Evolutionary conservation across 2,888 invertebrate genomes (phyloP), one percentile per base, ranked within the genome.

Genomic region (Noctua pronuba): DNA sequence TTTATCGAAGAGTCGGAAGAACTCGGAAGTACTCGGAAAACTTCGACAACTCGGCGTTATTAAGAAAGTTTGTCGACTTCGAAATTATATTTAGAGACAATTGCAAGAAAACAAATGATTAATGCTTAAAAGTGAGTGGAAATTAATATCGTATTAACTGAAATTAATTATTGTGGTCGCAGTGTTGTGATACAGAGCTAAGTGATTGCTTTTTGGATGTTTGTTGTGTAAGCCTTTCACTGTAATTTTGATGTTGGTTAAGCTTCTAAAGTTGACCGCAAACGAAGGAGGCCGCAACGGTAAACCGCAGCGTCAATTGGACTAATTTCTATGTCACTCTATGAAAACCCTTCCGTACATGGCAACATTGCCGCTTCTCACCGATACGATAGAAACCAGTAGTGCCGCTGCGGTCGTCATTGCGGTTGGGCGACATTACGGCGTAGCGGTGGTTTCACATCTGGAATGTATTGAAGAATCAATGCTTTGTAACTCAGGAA

Each of bases 71-170:
- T 38, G 18, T 41, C 60, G 65, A n/a, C 65, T 41, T 60, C 62
- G 71, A 78, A 83, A 77, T 83, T 74, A 74, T 76, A 62, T 75
- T 78, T 70, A 62, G 58, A 74, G 28, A 72, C 68, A 79, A 77
- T 83, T 67, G 75, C 52, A 49, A 73, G 76, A 73, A 79, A 85
- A 85, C 79, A 74, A 83, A 85, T 85, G 82, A 85, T 84, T 81
- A 71, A 84, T 84, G 67, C 60, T 65, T 62, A 70, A 62, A 46
- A 67, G 52, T 64, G 64, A 75, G 66, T 67, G 58, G 55, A 70
- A 84, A 84, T 77, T 84, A 81, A 81, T 84, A 81, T 41, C 24
- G 80, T 75, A 77, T 70, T 75, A 60, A 81, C 49, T 73, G 66
- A 73, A 84, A 75, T 64, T 82, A 82, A 82, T 84, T 73, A 62